Base-by-base conservation (phyloP, 2,888 invertebrate species). In the Troides aeacus region DNA sequence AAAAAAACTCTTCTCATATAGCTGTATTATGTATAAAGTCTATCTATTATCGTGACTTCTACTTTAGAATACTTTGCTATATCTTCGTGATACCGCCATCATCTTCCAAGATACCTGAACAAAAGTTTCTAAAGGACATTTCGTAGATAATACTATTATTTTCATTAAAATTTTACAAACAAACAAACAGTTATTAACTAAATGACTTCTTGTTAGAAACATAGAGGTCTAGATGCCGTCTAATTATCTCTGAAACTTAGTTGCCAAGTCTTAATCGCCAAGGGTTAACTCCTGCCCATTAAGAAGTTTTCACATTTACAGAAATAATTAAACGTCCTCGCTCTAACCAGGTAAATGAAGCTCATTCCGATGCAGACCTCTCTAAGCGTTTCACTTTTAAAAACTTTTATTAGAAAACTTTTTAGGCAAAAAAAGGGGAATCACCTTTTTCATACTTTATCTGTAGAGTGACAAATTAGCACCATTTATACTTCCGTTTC, bases 301-400 rank as follows among this genome's bases (percentile, higher is more conserved):
- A 66, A 50, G 78, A 90, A 90, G 88, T 90, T 90, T 87, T 79
- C 84, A 85, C 88, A 88, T 89, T 91, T 87, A 87, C 83, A 83
- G 86, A 89, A 90, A 91, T 90, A 90, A 90, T 90, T 89, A 87
- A 88, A 82, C 75, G 76, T 66, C 69, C 57, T 64, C 58, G 62
- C 46, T 62, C 42, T 57, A 56, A 50, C 62, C 69, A 66, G 66
- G 62, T 66, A 70, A 70, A 75, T 74, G 67, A 70, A 73, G 76
- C 77, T 81, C 80, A 81, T 81, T 85, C 80, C 79, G 85, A 86
- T 86, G 75, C 82, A 83, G 75, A 81, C 82, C 83, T 79, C 81
- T 80, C 80, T 85, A 86, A 77, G 76, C 72, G 87, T 88, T 90
- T 87, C 88, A 85, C 89, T 87, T 84, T 89, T 88, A 88, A 89